phyloP scores from a whole-genome alignment of 2,888 invertebrate genomes.

The Eilema griseolum region DNA sequence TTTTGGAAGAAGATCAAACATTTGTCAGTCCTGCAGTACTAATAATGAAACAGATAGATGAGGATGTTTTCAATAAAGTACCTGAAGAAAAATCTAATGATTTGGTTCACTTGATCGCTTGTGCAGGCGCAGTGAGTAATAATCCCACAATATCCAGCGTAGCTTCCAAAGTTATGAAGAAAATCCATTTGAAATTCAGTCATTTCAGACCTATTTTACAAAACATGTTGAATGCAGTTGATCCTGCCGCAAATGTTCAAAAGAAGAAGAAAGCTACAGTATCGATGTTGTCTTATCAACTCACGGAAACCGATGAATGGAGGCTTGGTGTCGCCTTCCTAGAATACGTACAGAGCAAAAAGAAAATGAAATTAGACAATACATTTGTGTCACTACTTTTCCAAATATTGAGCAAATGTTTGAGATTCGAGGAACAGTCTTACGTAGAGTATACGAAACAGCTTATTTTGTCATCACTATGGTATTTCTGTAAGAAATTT shows the following conservation, averaged over 20 bases:
- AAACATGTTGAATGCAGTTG: slow-evolving; percentile 86
- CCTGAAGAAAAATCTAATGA: slow-evolving; percentile 77
- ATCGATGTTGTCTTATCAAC: slow-evolving; percentile 85
- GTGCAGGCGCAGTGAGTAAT: slow-evolving; percentile 86
- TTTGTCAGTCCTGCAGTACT: slow-evolving; percentile 79
- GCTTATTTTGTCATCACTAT: slow-evolving; percentile 91
- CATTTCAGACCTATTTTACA: slow-evolving; percentile 87
- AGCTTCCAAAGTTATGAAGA: slow-evolving; percentile 89
- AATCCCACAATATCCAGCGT: slow-evolving; percentile 88
- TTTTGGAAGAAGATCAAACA: slow-evolving; percentile 70
- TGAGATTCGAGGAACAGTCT: slow-evolving; percentile 93
- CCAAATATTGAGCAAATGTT: slow-evolving; percentile 91
- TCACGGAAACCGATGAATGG: slow-evolving; percentile 91
- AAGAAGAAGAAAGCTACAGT: slow-evolving; percentile 78
- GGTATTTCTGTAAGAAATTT: slow-evolving; percentile 90
- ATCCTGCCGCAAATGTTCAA: slow-evolving; percentile 69
- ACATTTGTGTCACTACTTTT: slow-evolving; percentile 92
- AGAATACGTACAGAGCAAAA: slow-evolving; percentile 95
- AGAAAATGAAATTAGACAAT: slow-evolving; percentile 90
- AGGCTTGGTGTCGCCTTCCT: slow-evolving; percentile 92
- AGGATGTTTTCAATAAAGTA: slow-evolving; percentile 84
- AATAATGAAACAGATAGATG: slow-evolving; percentile 86
- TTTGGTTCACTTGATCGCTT: slow-evolving; percentile 84
- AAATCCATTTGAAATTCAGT: slow-evolving; percentile 88
- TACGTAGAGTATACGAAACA: slow-evolving; percentile 96